Conservation (phyloP, 2,797 vertebrate genomes). For the Petrocephalus schoutedeni region DNA sequence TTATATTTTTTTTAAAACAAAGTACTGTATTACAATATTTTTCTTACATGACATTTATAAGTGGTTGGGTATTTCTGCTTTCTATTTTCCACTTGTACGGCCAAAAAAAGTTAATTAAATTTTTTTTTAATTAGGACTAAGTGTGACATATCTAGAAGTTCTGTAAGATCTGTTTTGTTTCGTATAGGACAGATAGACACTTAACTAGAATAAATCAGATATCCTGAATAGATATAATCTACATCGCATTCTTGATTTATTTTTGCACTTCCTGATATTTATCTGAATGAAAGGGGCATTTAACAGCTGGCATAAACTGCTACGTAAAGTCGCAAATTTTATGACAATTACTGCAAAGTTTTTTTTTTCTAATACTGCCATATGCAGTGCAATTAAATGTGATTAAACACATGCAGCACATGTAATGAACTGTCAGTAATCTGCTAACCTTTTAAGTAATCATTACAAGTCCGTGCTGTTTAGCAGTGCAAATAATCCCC, state of each 20-base stretch:
- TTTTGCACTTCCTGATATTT: no score
- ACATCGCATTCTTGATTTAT: no score
- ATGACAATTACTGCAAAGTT: background rate
- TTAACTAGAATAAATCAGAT: background rate
- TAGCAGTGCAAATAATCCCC: background rate
- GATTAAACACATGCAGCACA: background rate
- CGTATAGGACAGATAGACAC: background rate
- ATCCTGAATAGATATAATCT: background rate
- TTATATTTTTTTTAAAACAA: background rate
- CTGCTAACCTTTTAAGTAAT: background rate
- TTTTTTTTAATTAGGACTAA: background rate
- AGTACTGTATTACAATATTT: background rate
- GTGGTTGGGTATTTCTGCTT: background rate
- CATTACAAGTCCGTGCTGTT: background rate
- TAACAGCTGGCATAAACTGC: background rate
- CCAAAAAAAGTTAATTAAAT: background rate
- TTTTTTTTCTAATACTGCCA: background rate
- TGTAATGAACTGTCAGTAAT: background rate
- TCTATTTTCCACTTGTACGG: background rate
- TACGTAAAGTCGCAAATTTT: background rate
- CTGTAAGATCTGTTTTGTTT: background rate
- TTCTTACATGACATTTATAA: background rate
- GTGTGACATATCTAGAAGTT: background rate
- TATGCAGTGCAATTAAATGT: background rate
- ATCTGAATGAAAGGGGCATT: background rate